A percentile compares a stretch with the other conserved stretches of the same genome.
phyloP scores from a whole-genome alignment of 2,113 vertebrate genomes.

The Conger conger region DNA sequence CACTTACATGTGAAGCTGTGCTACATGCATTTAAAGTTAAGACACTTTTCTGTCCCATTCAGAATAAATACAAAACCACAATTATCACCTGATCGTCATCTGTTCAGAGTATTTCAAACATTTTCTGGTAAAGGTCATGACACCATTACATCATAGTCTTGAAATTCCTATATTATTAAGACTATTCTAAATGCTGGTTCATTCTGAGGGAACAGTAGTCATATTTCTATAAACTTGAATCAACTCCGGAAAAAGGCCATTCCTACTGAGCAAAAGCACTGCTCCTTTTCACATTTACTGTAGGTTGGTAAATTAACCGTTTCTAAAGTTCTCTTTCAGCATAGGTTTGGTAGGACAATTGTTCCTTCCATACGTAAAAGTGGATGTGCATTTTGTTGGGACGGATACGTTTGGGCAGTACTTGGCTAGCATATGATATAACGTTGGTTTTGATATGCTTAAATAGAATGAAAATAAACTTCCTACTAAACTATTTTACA shows the following conservation, averaged over 20 bases:
- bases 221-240: background rate
- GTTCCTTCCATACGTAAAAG: background rate
- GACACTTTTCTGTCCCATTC: conserved; percentile 1
- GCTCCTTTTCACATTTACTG: background rate
- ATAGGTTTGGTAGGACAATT: background rate
- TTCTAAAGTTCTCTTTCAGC: background rate
- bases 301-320: background rate
- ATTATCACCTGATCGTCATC: background rate
- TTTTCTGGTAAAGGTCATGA: background rate
- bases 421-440: background rate
- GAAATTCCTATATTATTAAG: background rate
- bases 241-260: background rate
- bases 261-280: background rate
- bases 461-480: background rate
- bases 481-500: background rate
- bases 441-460: background rate
- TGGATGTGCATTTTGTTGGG: background rate
- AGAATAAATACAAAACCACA: background rate
- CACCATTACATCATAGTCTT: background rate
- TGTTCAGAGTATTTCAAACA: background rate
- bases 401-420: background rate
- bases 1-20: conserved; percentile 26
- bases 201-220: background rate
- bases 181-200: conserved; percentile 10
- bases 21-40: conserved; percentile 45